A percentile compares a stretch with the other conserved stretches of the same genome.
Evolutionary conservation across 2,888 invertebrate genomes (phyloP).

Genomic region (Boloria selene): DNA sequence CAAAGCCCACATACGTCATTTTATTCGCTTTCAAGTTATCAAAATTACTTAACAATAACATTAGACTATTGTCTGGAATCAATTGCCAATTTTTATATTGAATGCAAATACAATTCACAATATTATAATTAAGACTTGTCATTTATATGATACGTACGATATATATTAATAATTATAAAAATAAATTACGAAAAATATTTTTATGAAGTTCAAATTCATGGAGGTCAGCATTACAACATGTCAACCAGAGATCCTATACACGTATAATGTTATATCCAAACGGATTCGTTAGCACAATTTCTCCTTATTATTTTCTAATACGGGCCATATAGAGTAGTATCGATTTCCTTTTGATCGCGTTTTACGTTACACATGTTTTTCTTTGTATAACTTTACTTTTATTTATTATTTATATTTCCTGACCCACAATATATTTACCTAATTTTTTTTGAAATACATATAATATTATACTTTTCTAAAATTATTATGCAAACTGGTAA

Average conservation of each 20-base stretch:
- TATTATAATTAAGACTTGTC: no score
- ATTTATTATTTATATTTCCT: conserved; percentile 4
- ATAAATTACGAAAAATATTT: no score
- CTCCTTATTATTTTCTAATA: conserved; percentile 25
- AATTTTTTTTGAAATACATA: background rate
- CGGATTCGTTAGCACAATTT: conserved; percentile 15
- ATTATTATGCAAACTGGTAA: no score
- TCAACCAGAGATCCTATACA: background rate
- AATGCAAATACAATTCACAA: background rate
- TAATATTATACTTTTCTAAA: background rate
- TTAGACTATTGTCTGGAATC: conserved; percentile 3
- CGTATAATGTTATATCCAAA: conserved; percentile 19
- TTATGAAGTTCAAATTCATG: no score
- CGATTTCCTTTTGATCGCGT: conserved; percentile 19
- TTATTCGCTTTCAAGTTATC: background rate
- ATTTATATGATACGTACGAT: no score
- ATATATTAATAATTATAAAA: no score
- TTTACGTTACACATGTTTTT: conserved; percentile 21
- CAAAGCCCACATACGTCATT: conserved; percentile 17
- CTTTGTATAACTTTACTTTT: conserved; percentile 7
- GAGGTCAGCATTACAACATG: background rate
- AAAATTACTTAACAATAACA: conserved; percentile 23
- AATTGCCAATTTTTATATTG: conserved; percentile 15
- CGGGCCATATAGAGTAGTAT: conserved; percentile 18
- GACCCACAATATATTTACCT: background rate